A percentile compares a stretch with the other conserved stretches of the same genome.
Evolutionary conservation across 2,797 vertebrate genomes (phyloP).

Genomic region (Cirrhinus molitorella): DNA sequence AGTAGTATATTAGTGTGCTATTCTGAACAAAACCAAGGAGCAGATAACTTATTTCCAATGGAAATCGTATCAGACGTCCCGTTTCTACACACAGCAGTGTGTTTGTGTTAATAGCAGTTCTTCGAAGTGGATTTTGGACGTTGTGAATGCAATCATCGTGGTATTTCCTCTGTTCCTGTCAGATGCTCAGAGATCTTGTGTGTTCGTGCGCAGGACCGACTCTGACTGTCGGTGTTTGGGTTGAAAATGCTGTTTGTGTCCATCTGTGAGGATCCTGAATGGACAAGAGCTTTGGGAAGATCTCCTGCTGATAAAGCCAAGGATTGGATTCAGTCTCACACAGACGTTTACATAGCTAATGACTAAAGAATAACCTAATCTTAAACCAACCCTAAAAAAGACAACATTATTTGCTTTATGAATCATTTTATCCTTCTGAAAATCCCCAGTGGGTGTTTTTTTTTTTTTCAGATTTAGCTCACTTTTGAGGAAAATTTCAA

Average conservation of each 20-base stretch:
- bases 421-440: background rate
- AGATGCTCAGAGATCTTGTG: conserved; percentile 15
- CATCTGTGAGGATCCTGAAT: conserved; percentile 39
- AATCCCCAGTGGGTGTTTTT: background rate
- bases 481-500: background rate
- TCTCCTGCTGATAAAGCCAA: conserved; percentile 62
- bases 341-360: background rate
- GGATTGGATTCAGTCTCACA: conserved; percentile 53
- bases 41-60: background rate
- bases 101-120: background rate
- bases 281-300: conserved; percentile 49
- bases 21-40: background rate
- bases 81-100: background rate
- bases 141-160: background rate
- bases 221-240: conserved; percentile 20
- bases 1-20: background rate
- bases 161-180: conserved; percentile 3
- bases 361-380: background rate
- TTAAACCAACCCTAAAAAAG: background rate
- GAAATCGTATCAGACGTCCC: background rate
- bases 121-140: background rate
- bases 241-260: background rate
- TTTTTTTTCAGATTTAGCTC: background rate
- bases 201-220: background rate
- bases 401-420: background rate